Conservation (phyloP, 2,797 vertebrate genomes). For the Cephalopachus bancanus region DNA sequence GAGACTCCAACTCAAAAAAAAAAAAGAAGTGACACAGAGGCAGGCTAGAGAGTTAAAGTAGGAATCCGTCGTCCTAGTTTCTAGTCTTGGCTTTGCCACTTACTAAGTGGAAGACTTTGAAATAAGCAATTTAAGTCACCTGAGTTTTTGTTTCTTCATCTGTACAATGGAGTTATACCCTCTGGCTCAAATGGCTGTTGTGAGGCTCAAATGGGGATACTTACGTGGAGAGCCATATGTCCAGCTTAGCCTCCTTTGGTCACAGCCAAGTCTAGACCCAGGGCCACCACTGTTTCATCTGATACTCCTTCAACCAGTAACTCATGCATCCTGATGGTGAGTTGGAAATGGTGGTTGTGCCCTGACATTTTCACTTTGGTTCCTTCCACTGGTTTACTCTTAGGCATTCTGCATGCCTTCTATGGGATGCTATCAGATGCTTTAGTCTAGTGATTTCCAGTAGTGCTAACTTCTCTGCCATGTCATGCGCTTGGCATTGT, state of each 20-base stretch:
- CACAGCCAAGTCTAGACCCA: not conserved
- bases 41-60: not conserved
- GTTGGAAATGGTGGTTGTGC: not conserved
- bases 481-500: not conserved
- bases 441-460: not conserved
- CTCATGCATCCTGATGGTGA: not conserved
- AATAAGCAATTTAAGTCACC: slow-evolving; percentile 24
- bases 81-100: not conserved
- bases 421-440: not conserved
- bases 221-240: not conserved
- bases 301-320: not conserved
- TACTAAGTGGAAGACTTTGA: not conserved
- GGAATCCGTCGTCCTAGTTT: not conserved
- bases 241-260: not conserved
- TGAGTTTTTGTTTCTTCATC: slow-evolving; percentile 26
- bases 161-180: not conserved
- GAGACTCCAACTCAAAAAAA: too few species aligned
- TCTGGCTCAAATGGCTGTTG: not conserved
- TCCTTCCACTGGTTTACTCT: not conserved
- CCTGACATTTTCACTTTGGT: not conserved
- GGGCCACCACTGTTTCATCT: not conserved
- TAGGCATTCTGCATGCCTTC: not conserved
- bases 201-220: not conserved
- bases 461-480: not conserved
- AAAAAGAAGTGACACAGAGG: not conserved